Evolutionary conservation across 2,113 vertebrate genomes (phyloP).

Genomic region (Phoxinus phoxinus): DNA sequence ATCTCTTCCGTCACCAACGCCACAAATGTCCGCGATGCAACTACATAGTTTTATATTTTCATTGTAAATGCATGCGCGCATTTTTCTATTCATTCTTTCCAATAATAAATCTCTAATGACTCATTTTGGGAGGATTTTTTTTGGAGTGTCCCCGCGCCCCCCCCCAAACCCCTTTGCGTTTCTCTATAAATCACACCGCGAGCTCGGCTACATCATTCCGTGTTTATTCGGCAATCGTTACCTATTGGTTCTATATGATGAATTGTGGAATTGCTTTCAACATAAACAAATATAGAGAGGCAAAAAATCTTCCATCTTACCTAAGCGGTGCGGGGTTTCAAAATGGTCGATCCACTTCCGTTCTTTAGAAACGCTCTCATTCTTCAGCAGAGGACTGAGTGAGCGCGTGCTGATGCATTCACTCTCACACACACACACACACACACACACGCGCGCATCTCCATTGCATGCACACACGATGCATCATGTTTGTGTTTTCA

Average conservation of each 20-base stretch:
- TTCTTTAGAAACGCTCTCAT: conserved; percentile 30
- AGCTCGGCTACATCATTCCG: neutral
- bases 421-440: neutral
- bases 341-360: conserved; percentile 84
- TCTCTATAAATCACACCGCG: conserved; percentile 13
- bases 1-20: neutral
- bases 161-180: neutral
- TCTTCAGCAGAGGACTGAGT: conserved; percentile 1
- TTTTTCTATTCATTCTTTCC: neutral
- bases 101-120: neutral
- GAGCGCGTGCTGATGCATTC: conserved; percentile 14
- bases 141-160: conserved; percentile 22
- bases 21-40: neutral
- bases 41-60: neutral
- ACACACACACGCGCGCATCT: neutral
- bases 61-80: too few species aligned
- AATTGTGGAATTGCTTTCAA: neutral
- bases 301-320: conserved; percentile 80
- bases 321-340: conserved; percentile 78
- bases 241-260: neutral
- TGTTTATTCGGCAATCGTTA: neutral
- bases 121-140: conserved; percentile 32
- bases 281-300: conserved; percentile 11
- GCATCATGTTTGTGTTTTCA: neutral
- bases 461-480: neutral